Conservation (phyloP, 1,140 invertebrate species). For the Sitophilus oryzae region DNA sequence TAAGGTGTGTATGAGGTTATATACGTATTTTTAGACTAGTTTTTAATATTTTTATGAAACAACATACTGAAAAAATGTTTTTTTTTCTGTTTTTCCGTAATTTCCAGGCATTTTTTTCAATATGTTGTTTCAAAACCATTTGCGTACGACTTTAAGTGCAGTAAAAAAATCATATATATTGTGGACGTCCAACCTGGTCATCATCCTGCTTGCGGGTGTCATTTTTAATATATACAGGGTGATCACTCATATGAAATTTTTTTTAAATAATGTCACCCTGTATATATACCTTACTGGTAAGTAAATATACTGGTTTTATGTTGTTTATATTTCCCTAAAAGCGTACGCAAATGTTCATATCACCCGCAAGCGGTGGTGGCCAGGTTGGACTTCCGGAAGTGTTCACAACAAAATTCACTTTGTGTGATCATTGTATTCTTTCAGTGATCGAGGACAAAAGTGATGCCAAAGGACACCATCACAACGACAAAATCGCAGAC, state of each 20-base stretch:
- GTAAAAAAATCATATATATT: neutral
- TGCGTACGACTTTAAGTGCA: constrained; percentile 13
- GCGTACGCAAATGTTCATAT: constrained; percentile 23
- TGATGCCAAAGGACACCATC: constrained; percentile 7
- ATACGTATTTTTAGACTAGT: too few species aligned
- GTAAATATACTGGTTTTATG: neutral
- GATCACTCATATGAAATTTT: too few species aligned
- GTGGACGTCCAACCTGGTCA: constrained; percentile 17
- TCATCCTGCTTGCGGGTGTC: constrained; percentile 18
- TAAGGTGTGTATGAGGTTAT: too few species aligned
- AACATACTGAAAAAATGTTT: neutral
- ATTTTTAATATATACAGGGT: too few species aligned
- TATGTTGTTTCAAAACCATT: constrained; percentile 13
- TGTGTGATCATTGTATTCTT: constrained; percentile 1
- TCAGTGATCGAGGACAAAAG: constrained; percentile 12
- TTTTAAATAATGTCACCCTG: too few species aligned
- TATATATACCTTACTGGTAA: neutral
- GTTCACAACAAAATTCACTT: too few species aligned
- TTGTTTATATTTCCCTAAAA: neutral
- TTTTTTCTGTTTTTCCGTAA: neutral
- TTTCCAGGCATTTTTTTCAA: neutral
- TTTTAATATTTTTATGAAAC: neutral
- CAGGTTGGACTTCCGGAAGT: constrained; percentile 16
- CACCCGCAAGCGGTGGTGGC: constrained; percentile 18
- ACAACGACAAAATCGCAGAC: constrained; percentile 14